Conservation (phyloP, 1,140 invertebrate species). For the Trichoplusia ni region DNA sequence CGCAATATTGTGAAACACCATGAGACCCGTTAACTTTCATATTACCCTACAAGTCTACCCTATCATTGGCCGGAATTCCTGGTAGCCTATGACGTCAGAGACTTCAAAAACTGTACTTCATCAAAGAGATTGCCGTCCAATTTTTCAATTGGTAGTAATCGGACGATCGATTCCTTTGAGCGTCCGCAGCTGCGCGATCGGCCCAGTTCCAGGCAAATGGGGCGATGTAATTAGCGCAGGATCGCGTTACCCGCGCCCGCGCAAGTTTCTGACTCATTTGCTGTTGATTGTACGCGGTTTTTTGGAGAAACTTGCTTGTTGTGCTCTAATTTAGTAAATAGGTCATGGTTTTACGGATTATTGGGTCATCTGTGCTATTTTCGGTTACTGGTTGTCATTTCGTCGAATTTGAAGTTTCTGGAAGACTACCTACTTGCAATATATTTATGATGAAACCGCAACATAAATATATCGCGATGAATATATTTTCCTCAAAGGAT, state of each 20-base stretch:
- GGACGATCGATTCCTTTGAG: conserved; percentile 51
- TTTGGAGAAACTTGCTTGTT: conserved; percentile 23
- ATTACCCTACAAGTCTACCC: neutral
- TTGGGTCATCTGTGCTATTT: neutral
- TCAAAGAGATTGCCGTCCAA: conserved; percentile 40
- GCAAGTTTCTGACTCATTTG: conserved; percentile 21
- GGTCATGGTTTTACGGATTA: conserved; percentile 8
- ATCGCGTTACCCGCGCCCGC: conserved; percentile 37
- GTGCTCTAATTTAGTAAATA: conserved; percentile 17
- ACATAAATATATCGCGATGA: too few relatives aligned
- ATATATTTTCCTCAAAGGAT: too few relatives aligned
- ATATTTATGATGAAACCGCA: too few relatives aligned
- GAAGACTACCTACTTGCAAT: too few relatives aligned
- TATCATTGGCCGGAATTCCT: conserved; percentile 3
- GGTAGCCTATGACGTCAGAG: conserved; percentile 30
- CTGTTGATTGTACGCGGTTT: neutral
- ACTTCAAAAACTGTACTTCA: too few relatives aligned
- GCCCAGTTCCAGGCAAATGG: conserved; percentile 31
- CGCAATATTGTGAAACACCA: conserved; percentile 16
- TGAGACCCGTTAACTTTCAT: neutral
- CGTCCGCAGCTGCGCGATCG: conserved; percentile 13
- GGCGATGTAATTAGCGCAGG: conserved; percentile 35
- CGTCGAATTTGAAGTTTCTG: too few relatives aligned
- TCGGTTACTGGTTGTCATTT: neutral
- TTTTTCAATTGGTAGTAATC: conserved; percentile 59